A percentile compares a stretch with the other conserved stretches of the same genome.
Conservation (phyloP, 2,113 vertebrate species). For the Epinephelus cyanopodus region DNA sequence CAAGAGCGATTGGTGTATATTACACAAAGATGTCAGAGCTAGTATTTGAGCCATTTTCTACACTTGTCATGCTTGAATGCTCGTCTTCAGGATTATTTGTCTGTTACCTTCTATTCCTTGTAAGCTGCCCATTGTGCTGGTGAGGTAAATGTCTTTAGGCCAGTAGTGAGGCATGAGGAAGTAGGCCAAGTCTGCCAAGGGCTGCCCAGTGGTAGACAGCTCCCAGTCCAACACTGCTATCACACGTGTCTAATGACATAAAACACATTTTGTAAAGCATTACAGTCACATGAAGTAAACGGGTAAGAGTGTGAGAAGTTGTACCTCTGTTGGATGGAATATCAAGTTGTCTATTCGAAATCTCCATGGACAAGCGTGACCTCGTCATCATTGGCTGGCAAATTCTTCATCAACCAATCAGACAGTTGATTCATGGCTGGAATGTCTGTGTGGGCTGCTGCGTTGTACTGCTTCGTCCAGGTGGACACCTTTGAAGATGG, state of each 20-base stretch:
- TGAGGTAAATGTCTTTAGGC: slow-evolving; percentile 74
- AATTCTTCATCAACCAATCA: slow-evolving; percentile 89
- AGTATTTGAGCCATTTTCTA: neutral
- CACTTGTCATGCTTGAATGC: neutral
- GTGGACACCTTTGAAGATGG: slow-evolving; percentile 86
- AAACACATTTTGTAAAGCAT: slow-evolving; percentile 6
- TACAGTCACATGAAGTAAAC: neutral
- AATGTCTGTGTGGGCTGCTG: slow-evolving; percentile 87
- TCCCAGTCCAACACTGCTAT: slow-evolving; percentile 95
- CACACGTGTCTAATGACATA: slow-evolving; percentile 86
- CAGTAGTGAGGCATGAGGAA: slow-evolving; percentile 85
- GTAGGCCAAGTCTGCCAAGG: slow-evolving; percentile 90
- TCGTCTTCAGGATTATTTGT: neutral
- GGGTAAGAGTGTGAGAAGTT: neutral
- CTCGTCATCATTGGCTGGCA: slow-evolving; percentile 88
- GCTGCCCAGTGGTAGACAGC: slow-evolving; percentile 93
- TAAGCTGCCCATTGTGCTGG: slow-evolving; percentile 73
- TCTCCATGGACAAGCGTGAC: slow-evolving; percentile 92
- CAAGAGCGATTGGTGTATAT: neutral
- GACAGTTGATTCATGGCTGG: slow-evolving; percentile 90
- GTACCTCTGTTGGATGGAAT: slow-evolving; percentile 94
- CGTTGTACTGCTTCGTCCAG: slow-evolving; percentile 93
- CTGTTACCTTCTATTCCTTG: slow-evolving; percentile 76
- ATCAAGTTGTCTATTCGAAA: slow-evolving; percentile 92
- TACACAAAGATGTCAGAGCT: neutral